Percentiles rank a stretch among this genome's conserved stretches.
These are phyloP conservation scores for Gallinago stenura DNA, from an alignment of 2,797 vertebrate species.

Conservation along the genomic window DNA sequence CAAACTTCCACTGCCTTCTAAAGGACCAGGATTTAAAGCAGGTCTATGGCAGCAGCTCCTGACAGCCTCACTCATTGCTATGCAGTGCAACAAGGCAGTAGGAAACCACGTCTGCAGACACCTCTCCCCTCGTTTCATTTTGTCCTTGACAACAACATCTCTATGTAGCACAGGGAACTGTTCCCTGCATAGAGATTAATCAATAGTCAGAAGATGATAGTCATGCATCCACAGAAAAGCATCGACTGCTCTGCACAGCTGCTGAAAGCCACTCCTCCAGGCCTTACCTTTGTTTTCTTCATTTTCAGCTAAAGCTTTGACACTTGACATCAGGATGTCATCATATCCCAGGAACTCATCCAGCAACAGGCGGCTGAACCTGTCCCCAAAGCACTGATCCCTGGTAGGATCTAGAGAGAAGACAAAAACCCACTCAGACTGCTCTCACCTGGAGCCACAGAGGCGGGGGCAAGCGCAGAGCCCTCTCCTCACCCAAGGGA, in stretches of 20 bases:
- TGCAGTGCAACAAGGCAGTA: neutral
- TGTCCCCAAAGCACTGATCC: slow-evolving; percentile 94
- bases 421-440: neutral
- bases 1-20: neutral
- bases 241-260: neutral
- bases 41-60: neutral
- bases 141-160: slow-evolving; percentile 18
- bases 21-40: neutral
- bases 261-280: neutral
- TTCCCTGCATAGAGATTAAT: neutral
- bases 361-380: slow-evolving; percentile 95
- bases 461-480: neutral
- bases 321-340: slow-evolving; percentile 97
- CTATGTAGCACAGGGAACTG: neutral
- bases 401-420: slow-evolving; percentile 83
- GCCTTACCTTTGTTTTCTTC: slow-evolving; percentile 94
- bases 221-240: neutral
- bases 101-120: neutral
- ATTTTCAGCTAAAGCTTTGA: slow-evolving; percentile 95
- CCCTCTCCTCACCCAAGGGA: neutral
- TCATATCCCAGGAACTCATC: slow-evolving; percentile 97
- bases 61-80: neutral
- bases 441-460: neutral
- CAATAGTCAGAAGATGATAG: neutral
- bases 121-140: neutral